Evolutionary conservation across 2,113 vertebrate species (phyloP).

Genomic region (Scatophagus argus): DNA sequence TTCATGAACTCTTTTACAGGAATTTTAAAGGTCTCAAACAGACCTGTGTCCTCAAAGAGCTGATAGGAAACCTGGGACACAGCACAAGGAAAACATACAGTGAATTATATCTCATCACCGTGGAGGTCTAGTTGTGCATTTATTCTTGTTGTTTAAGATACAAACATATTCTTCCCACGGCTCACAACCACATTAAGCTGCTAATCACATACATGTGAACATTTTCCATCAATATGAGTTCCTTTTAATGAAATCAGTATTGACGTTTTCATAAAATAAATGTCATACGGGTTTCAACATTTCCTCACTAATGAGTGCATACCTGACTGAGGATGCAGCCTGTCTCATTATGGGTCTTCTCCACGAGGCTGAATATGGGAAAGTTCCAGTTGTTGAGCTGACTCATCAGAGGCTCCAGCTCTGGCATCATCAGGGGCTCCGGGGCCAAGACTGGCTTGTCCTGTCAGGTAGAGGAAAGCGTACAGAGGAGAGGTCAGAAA

Average conservation of each 20-base stretch:
- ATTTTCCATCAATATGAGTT: background rate
- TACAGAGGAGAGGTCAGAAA: background rate
- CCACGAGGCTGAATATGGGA: slow-evolving; percentile 96
- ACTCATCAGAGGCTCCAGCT: slow-evolving; percentile 89
- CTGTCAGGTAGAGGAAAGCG: slow-evolving; percentile 66
- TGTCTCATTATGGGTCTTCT: slow-evolving; percentile 91
- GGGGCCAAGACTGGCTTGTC: slow-evolving; percentile 88
- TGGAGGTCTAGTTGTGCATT: background rate
- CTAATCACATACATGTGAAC: background rate
- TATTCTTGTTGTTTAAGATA: background rate
- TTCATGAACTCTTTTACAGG: slow-evolving; percentile 97
- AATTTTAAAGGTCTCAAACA: slow-evolving; percentile 97
- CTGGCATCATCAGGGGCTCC: slow-evolving; percentile 89
- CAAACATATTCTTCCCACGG: background rate
- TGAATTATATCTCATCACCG: background rate
- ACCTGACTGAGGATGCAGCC: slow-evolving; percentile 98
- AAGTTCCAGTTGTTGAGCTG: slow-evolving; percentile 98
- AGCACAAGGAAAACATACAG: slow-evolving; percentile 5
- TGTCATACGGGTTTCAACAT: background rate
- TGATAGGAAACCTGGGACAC: slow-evolving; percentile 91
- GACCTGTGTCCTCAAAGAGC: slow-evolving; percentile 95
- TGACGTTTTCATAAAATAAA: slow-evolving; percentile 20
- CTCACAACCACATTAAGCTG: background rate
- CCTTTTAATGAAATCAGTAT: background rate
- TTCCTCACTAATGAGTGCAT: slow-evolving; percentile 43